These are phyloP conservation scores for Sceliomorpha sp. DNA, from an alignment of 2,888 invertebrate genomes.

Conservation along the genomic window DNA sequence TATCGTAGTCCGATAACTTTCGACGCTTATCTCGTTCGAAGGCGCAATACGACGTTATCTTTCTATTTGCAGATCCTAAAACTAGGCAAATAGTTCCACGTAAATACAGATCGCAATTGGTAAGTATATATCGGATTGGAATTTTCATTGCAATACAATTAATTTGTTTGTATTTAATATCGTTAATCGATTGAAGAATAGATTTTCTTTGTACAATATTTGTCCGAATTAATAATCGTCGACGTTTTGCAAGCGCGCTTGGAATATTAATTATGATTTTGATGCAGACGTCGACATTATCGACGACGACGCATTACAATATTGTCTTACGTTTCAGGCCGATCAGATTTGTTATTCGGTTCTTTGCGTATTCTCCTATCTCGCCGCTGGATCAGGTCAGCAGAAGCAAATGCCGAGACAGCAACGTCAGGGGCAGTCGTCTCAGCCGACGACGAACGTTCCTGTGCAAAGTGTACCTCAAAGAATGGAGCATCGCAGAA, in stretches of 20 bases:
- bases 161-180: no score
- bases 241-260: no score
- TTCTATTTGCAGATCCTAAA: constrained; percentile 92
- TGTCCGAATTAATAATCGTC: no score
- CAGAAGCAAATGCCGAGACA: constrained; percentile 78
- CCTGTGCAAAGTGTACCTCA: constrained; percentile 49
- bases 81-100: constrained; percentile 97
- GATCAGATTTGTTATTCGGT: constrained; percentile 99
- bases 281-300: no score
- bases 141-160: no score
- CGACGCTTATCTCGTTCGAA: not conserved
- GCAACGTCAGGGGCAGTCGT: constrained; percentile 51
- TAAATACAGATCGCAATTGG: constrained; percentile 99
- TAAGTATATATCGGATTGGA: constrained; percentile 84
- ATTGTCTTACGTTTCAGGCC: constrained; percentile 85
- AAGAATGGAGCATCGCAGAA: constrained; percentile 59
- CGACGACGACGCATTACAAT: no score
- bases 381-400: constrained; percentile 94
- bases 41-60: no score
- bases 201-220: no score
- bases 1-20: no score
- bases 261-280: no score
- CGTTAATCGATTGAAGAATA: no score
- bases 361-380: constrained; percentile 98
- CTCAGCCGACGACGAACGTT: constrained; percentile 41